phyloP scores from a whole-genome alignment of 2,888 invertebrate genomes.

The Perdita meconis region DNA sequence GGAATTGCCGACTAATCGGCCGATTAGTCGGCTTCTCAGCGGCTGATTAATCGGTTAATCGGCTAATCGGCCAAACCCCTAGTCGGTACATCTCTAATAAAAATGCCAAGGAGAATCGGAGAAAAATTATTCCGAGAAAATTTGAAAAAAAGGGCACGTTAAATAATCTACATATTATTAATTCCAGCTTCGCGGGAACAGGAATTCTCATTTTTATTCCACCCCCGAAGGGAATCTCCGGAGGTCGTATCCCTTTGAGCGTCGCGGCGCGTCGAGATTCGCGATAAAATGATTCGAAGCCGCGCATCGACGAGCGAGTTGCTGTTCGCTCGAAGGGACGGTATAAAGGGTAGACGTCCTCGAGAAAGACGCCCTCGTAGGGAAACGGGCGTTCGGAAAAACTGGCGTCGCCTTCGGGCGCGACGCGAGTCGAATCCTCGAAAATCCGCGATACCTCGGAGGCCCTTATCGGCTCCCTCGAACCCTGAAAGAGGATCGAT shows the following conservation, averaged over 20 bases:
- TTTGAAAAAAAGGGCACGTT: no score
- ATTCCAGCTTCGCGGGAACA: no score
- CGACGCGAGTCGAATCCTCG: constrained; percentile 9
- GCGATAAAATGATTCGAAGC: background rate
- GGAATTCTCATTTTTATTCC: no score
- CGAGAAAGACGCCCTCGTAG: background rate
- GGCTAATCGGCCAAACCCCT: no score
- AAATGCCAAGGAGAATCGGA: no score
- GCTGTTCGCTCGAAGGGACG: background rate
- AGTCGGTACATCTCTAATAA: no score
- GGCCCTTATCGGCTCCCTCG: constrained; percentile 36
- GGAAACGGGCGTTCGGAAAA: background rate
- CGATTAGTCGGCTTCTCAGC: no score
- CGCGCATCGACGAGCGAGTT: background rate
- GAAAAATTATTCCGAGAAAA: no score
- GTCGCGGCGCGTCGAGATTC: background rate
- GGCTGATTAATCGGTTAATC: no score
- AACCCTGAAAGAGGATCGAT: constrained; percentile 51
- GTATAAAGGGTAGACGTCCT: background rate
- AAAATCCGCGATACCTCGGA: constrained; percentile 39
- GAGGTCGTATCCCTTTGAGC: background rate
- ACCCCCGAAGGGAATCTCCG: no score
- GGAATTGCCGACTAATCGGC: no score
- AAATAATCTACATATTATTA: no score
- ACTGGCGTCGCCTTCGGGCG: background rate